These are phyloP conservation scores for Tetramorium parvispinum DNA, from an alignment of 1,140 invertebrate species.

Conservation along the genomic window DNA sequence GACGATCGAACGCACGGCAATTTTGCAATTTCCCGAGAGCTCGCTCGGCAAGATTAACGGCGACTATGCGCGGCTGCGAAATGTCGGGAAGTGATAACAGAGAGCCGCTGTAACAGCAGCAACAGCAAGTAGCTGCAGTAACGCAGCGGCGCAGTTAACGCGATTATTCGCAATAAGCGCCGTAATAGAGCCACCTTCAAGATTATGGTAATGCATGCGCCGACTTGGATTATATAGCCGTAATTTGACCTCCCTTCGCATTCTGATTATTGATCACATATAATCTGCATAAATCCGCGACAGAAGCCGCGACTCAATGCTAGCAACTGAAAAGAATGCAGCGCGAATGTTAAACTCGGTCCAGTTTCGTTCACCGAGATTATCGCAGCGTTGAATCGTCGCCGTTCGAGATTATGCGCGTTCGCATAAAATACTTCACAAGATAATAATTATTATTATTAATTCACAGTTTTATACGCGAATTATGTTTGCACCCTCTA, in stretches of 20 bases:
- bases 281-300: conserved; percentile 73
- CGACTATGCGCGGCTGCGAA: conserved; percentile 62
- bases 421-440: background rate
- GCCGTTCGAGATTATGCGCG: background rate
- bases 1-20: conserved; percentile 40
- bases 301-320: conserved; percentile 19
- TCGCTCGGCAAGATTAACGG: conserved; percentile 65
- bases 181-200: conserved; percentile 70
- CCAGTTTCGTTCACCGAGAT: background rate
- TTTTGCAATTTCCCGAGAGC: conserved; percentile 58
- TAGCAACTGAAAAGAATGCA: background rate
- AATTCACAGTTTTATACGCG: background rate
- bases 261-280: conserved; percentile 73
- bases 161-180: conserved; percentile 76
- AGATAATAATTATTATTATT: background rate
- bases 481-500: background rate
- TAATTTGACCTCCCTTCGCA: conserved; percentile 57
- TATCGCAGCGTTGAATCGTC: background rate
- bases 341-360: background rate
- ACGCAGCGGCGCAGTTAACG: conserved; percentile 70
- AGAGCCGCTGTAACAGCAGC: conserved; percentile 9
- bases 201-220: conserved; percentile 75
- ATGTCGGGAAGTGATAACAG: conserved; percentile 63
- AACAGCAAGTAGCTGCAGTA: background rate
- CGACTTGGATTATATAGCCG: conserved; percentile 56